A percentile compares a stretch with the other conserved stretches of the same genome.
Evolutionary conservation across 2,888 invertebrate genomes (phyloP).

Genomic region (Hemistola chrysoprasaria): DNA sequence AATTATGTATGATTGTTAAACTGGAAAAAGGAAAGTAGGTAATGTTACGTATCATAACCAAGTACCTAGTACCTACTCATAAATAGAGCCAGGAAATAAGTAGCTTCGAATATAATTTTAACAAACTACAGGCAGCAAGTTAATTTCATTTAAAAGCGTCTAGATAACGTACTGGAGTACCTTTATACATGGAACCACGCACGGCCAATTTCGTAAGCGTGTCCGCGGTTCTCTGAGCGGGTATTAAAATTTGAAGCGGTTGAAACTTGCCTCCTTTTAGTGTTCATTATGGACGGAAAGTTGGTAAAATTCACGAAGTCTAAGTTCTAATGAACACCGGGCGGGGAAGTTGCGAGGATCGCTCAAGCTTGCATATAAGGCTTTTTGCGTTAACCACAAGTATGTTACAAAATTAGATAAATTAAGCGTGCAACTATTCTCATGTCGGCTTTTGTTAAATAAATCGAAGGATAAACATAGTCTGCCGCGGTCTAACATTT

Average conservation of each 20-base stretch:
- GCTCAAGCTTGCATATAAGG: slow-evolving; percentile 38
- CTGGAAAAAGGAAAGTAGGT: no score
- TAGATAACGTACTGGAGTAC: slow-evolving; percentile 25
- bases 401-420: slow-evolving; percentile 37
- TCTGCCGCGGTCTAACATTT: no score
- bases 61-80: no score
- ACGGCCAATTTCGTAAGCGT: slow-evolving; percentile 53
- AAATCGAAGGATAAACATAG: slow-evolving; percentile 7
- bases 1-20: no score
- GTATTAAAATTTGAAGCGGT: slow-evolving; percentile 79
- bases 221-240: slow-evolving; percentile 49
- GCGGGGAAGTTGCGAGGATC: slow-evolving; percentile 54
- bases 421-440: slow-evolving; percentile 20
- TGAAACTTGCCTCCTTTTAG: slow-evolving; percentile 78
- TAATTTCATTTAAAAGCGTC: no score
- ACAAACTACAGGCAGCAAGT: no score
- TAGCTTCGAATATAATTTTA: no score
- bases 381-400: slow-evolving; percentile 43
- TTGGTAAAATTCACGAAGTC: slow-evolving; percentile 77
- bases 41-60: no score
- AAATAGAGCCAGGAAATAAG: no score
- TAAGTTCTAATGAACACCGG: slow-evolving; percentile 79
- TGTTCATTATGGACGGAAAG: slow-evolving; percentile 77
- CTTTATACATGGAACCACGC: not conserved
- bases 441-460: slow-evolving; percentile 4